phyloP scores from a whole-genome alignment of 2,888 invertebrate genomes.

The Drosophila pseudotakahashii region DNA sequence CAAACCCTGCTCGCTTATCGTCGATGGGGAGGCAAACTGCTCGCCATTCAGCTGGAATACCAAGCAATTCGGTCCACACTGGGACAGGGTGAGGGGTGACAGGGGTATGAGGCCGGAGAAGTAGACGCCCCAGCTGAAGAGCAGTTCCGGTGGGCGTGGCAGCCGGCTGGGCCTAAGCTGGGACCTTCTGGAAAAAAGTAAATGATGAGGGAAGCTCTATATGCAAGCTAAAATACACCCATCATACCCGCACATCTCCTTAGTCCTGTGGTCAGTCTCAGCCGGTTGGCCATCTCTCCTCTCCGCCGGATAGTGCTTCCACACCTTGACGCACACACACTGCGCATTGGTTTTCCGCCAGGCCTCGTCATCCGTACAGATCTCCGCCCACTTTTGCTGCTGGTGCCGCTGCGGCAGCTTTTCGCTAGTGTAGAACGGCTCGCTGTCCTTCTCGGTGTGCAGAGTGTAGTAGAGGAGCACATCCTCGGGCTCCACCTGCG shows the following conservation, averaged over 20 bases:
- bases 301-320: conserved; percentile 70
- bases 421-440: conserved; percentile 94
- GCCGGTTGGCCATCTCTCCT: conserved; percentile 23
- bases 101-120: conserved; percentile 91
- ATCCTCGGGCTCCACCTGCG: conserved; percentile 45
- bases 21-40: conserved; percentile 89
- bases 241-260: conserved; percentile 14
- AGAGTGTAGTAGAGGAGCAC: conserved; percentile 90
- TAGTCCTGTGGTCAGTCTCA: conserved; percentile 49
- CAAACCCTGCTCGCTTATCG: conserved; percentile 74
- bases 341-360: conserved; percentile 85
- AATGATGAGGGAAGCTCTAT: neutral
- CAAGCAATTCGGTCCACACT: conserved; percentile 85
- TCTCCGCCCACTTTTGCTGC: conserved; percentile 91
- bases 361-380: conserved; percentile 87
- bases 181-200: conserved; percentile 13
- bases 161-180: conserved; percentile 56
- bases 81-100: conserved; percentile 53
- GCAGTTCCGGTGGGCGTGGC: conserved; percentile 85
- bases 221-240: neutral
- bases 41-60: conserved; percentile 95
- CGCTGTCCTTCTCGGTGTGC: conserved; percentile 91
- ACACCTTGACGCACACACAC: conserved; percentile 83
- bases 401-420: conserved; percentile 87
- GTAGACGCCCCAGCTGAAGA: conserved; percentile 93